These are phyloP conservation scores for Pycnomerus fuliginosus DNA, from an alignment of 2,888 invertebrate species.

Conservation along the genomic window DNA sequence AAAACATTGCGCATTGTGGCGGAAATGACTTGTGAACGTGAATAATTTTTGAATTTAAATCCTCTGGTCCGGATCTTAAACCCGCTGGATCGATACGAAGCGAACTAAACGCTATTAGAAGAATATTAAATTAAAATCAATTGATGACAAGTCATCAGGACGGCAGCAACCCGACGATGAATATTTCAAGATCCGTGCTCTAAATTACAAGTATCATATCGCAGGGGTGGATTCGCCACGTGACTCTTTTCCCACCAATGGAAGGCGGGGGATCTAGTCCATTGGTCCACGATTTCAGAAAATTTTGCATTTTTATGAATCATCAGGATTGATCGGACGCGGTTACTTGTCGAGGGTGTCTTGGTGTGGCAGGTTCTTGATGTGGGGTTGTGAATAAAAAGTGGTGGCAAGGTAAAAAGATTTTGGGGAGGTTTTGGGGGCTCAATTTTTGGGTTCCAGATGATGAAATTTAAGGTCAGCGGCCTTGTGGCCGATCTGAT, in stretches of 20 bases:
- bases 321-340: not conserved
- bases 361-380: not conserved
- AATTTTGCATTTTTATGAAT: not conserved
- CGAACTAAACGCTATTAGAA: too few species aligned
- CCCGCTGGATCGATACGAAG: too few species aligned
- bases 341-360: not conserved
- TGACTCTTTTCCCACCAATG: conserved; percentile 15
- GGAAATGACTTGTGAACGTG: too few species aligned
- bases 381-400: not conserved
- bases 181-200: conserved; percentile 11
- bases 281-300: conserved; percentile 29
- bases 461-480: conserved; percentile 59
- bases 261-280: conserved; percentile 6
- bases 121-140: conserved; percentile 20
- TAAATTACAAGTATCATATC: conserved; percentile 12
- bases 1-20: too few species aligned
- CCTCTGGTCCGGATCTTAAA: too few species aligned
- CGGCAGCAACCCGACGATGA: conserved; percentile 4
- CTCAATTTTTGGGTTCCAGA: conserved; percentile 40
- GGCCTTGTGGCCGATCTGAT: conserved; percentile 83
- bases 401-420: not conserved
- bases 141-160: conserved; percentile 14
- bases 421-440: not conserved
- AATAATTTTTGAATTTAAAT: too few species aligned
- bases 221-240: conserved; percentile 6